phyloP scores from a whole-genome alignment of 2,797 vertebrate species.

The Selene dorsalis region DNA sequence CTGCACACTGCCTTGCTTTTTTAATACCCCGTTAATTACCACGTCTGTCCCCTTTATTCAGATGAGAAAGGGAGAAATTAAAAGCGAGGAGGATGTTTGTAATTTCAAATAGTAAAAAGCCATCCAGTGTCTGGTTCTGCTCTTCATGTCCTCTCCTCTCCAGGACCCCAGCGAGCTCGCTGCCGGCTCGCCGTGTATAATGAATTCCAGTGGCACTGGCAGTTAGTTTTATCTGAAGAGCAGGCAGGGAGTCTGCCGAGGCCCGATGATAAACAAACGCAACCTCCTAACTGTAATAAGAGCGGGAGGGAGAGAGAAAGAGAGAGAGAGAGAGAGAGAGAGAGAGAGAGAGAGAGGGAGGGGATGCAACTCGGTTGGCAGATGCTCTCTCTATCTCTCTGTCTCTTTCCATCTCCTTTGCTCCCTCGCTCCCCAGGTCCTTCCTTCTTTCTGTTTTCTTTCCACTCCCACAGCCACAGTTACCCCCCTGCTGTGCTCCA shows the following conservation, averaged over 20 bases:
- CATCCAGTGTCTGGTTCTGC: slow-evolving; percentile 49
- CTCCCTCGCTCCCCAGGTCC: slow-evolving; percentile 1
- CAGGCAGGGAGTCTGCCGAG: slow-evolving; percentile 58
- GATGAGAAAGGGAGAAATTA: slow-evolving; percentile 84
- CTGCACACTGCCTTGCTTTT: slow-evolving; percentile 71
- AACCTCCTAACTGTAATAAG: slow-evolving; percentile 64
- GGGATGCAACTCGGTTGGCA: slow-evolving; percentile 39
- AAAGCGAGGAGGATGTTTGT: slow-evolving; percentile 79
- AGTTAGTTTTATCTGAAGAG: slow-evolving; percentile 78
- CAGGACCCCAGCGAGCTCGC: slow-evolving; percentile 51
- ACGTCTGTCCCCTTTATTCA: slow-evolving; percentile 84
- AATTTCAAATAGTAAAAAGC: slow-evolving; percentile 72
- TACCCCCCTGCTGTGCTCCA: slow-evolving; percentile 31
- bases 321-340: no score
- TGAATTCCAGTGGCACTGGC: slow-evolving; percentile 71
- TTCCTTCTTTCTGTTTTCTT: not conserved
- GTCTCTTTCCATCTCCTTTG: slow-evolving; percentile 21
- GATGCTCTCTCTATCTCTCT: slow-evolving; percentile 30
- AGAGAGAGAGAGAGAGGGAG: no score
- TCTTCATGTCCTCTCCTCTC: slow-evolving; percentile 43
- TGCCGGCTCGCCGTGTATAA: slow-evolving; percentile 61
- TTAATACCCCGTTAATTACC: slow-evolving; percentile 86
- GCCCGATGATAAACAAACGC: slow-evolving; percentile 79
- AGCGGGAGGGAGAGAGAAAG: slow-evolving; percentile 29
- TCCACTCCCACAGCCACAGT: slow-evolving; percentile 16